Base-by-base conservation (phyloP, 2,113 vertebrate species). In the Grammomys dolichurus region DNA sequence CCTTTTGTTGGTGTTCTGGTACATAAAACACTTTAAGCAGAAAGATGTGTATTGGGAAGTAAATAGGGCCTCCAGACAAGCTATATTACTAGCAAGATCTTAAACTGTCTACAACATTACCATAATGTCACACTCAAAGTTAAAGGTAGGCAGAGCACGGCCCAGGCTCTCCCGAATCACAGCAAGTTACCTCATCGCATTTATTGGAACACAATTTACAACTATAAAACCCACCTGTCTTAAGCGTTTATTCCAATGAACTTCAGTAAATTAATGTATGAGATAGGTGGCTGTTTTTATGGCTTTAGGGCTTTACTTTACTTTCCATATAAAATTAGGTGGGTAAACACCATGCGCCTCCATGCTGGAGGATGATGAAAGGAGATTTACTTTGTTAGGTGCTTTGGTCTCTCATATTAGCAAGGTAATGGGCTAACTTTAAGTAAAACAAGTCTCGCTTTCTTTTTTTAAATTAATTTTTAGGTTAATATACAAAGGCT, bases 371-470 rank as follows among this genome's bases (percentile, higher is more conserved):
- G 24, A 56, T 54, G 69, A 84, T 5, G 0, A 93, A 91, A 72
- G 40, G 5, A 31, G 24, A 36, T 89, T 40, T 72, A 40, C 81
- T 89, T 75, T 87, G 24, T 78, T 58, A 70, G 26, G 75, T 48
- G 26, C 43, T 90, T 67, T 90, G 73, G 65, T 77, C 87, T 95
- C 69, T 72, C 7, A 91, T 80, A 77, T 75, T 93, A 85, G 16
- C 1, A 85, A 31, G 69, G 56, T 6, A 31, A 89, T 0, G 51
- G 43, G 72, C 26, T 90, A 85, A 85, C 33, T 94, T 77, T 54
- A 91, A 93, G 60, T 17, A 88, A 87, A 58, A 86, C 7, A 85
- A 95, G 54, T 33, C 8, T 91, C 36, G 33, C 10, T 51, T 65
- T 40, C 56, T 40, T 46, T 65, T 60, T 82, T 63, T 0, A 14